These are phyloP conservation scores for Alexandromys fortis DNA, from an alignment of 2,113 vertebrate species.

Conservation along the genomic window DNA sequence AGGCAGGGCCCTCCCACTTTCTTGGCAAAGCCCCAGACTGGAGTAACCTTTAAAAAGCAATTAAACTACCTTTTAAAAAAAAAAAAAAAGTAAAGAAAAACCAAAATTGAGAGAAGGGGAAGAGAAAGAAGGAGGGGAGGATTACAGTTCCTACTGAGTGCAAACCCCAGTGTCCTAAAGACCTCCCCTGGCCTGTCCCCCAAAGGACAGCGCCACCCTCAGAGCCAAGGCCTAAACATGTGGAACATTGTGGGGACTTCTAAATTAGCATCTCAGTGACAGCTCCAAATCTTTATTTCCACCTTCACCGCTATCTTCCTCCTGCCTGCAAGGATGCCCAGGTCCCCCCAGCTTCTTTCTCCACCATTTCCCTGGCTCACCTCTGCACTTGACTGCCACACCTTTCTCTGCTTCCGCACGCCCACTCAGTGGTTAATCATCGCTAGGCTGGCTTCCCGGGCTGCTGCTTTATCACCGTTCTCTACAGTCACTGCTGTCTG, in stretches of 20 bases:
- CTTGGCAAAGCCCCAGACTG: background rate
- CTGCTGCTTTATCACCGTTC: background rate
- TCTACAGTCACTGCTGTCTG: background rate
- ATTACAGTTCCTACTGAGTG: background rate
- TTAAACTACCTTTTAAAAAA: background rate
- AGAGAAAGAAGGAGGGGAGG: background rate
- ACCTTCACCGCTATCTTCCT: background rate
- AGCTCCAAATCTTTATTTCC: fast-evolving
- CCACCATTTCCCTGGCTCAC: slow-evolving; percentile 39
- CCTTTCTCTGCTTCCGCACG: background rate
- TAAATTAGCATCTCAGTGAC: background rate
- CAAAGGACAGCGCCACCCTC: background rate
- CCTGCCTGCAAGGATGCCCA: background rate
- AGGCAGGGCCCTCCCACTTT: background rate
- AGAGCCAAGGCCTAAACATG: background rate
- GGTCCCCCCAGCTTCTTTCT: background rate
- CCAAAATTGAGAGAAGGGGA: background rate
- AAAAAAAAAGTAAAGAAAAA: background rate
- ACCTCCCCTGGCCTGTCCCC: no score
- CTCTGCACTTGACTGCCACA: background rate
- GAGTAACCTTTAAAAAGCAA: background rate
- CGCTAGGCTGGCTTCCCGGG: background rate
- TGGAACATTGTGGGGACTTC: background rate
- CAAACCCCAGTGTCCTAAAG: background rate
- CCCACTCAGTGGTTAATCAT: slow-evolving; percentile 13